Base-by-base conservation (phyloP, 2,888 invertebrate species). In the Zhuqinia jingwanae region DNA sequence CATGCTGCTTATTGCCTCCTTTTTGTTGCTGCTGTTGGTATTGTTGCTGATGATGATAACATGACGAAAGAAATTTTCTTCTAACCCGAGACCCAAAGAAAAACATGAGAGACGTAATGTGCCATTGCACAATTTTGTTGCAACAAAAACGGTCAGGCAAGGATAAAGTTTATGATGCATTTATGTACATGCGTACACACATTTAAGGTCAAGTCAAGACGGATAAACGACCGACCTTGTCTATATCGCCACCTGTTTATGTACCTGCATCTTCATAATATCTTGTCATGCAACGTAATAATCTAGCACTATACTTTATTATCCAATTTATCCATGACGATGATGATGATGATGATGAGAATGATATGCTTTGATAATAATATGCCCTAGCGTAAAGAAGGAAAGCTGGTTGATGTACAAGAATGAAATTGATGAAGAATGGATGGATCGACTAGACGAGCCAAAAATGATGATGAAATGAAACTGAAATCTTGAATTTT, bases 181-280 rank as follows among this genome's bases (percentile, higher is more conserved):
- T 53, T 53, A 20, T n/a, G n/a, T n/a, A n/a, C n/a, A n/a, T n/a
- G n/a, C n/a, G n/a, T 53, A 53, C 53, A 53, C 56, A 42, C 70
- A n/a, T n/a, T n/a, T n/a, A 81, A n/a, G n/a, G n/a, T n/a, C n/a
- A 81, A 70, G 81, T 81, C 70, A 70, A 13, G 58, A 50, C 70
- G 70, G 81, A 81, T 70, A 70, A 80, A 81, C 58, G 81, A 81
- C 81, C 81, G 81, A 70, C 81, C 81, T 81, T 81, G 80, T 56
- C 56, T 76, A 25, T 20, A 63, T 27, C 8, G 25, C n/a, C n/a
- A n/a, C 63, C 30, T 27, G 58, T 58, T 58, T 58, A n/a, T 58
- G n/a, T 50, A 25, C 58, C 22, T 58, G 25, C 58, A 25, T 58
- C 10, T 25, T 63, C n/a, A n/a, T n/a, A n/a, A n/a, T n/a, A n/a